Evolutionary conservation across 2,113 vertebrate genomes (phyloP), one percentile per base, ranked within the genome.

Genomic region (Pampusana beccarii): DNA sequence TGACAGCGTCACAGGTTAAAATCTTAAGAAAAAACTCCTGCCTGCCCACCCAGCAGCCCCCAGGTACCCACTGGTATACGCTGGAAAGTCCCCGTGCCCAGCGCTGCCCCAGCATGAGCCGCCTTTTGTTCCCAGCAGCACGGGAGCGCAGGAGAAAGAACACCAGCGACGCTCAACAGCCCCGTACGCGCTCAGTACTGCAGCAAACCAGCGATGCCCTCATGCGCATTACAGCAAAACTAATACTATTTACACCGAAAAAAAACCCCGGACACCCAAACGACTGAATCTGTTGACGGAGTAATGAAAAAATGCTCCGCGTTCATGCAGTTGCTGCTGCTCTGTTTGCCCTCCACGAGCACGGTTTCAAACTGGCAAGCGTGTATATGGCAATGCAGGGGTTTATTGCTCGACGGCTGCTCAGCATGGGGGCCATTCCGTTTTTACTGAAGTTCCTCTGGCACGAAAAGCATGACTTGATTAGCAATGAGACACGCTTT

Each of bases 131-230:
- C 46, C 4, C 0, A 10, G 77, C 73, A 20, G 80, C 83, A 6
- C 11, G 1, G 16, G 29, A 36, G 56, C 26, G 0, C 1, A 11
- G 86, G 60, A 57, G 78, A 65, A 23, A 57, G 78, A 71, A 23
- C 53, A 4, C 1, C 2, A 26, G 70, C 1, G 1, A n/a, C 9
- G 38, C 74, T 13, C 53, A 82, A 33, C 85, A 74, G 78, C 78
- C 40, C 2, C 2, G 17, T 0, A 8, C 58, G 44, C 31, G 5
- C 64, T 6, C 34, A 1, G 62, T 3, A 0, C 15, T 3, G 74
- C 77, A n/a, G 54, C 50, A 6, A 50, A n/a, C 26, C 0, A 16
- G 42, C 26, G 7, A 2, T 5, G 28, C 65, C 83, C 69, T 31
- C 40, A 70, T 6, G 29, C 33, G 26, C 42, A 5, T 5, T 3